Evolutionary conservation across 2,797 vertebrate genomes (phyloP).

Genomic region (Chelidonichthys spinosus): DNA sequence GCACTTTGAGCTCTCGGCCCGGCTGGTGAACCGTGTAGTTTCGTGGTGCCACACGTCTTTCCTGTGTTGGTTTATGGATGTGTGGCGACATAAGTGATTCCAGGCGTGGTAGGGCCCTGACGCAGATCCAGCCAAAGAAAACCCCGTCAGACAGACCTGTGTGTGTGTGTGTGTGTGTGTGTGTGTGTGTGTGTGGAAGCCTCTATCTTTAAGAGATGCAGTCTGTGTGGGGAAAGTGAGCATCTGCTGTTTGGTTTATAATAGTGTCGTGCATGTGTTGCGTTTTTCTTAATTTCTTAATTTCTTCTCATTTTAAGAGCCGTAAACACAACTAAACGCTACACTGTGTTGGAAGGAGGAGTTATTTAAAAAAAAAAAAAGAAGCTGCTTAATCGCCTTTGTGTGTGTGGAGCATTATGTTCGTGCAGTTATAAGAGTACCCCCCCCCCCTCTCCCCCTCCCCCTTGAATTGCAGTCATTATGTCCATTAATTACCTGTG

Average conservation of each 20-base stretch:
- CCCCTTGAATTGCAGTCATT: conserved; percentile 75
- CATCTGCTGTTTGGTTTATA: not conserved
- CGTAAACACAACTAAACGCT: not conserved
- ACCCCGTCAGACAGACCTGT: conserved; percentile 42
- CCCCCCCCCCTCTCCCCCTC: conserved; percentile 30
- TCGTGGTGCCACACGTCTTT: conserved; percentile 74
- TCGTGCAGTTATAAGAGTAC: conserved; percentile 36
- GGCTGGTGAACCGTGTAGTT: conserved; percentile 67
- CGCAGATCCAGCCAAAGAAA: conserved; percentile 59
- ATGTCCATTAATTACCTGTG: conserved; percentile 85
- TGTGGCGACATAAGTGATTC: conserved; percentile 74
- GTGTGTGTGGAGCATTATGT: conserved; percentile 49
- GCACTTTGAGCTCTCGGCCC: conserved; percentile 61
- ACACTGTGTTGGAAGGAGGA: not conserved
- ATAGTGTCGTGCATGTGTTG: not conserved
- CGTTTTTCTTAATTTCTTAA: not conserved
- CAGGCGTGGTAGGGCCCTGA: conserved; percentile 64
- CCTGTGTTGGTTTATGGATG: conserved; percentile 72
- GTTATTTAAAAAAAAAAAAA: not conserved
- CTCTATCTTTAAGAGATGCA: conserved; percentile 1
- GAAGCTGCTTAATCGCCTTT: conserved; percentile 30
- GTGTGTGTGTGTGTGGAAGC: conserved; percentile 1
- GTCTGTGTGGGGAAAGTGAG: not conserved
- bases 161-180: conserved; percentile 11
- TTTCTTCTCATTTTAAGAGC: conserved; percentile 4